Conservation (phyloP, 1,140 invertebrate species). For the Ceratina australensis region DNA sequence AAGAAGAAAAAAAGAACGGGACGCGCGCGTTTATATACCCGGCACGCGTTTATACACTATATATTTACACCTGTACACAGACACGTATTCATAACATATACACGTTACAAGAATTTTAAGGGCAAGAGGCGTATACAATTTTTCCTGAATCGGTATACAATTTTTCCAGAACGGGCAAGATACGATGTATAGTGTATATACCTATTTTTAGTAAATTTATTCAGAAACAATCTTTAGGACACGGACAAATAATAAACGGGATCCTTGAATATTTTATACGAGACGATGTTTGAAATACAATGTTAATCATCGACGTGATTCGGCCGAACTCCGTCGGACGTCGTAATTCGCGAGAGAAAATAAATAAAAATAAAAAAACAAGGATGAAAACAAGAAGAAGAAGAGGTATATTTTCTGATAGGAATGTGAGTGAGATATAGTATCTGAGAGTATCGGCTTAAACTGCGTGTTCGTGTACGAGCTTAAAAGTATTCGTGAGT, state of each 20-base stretch:
- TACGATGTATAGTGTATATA: constrained; percentile 29
- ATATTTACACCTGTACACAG: not conserved
- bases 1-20: not conserved
- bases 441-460: constrained; percentile 39
- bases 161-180: not conserved
- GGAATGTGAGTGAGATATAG: constrained; percentile 34
- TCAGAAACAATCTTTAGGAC: constrained; percentile 14
- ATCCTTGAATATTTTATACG: constrained; percentile 43
- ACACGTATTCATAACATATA: not conserved
- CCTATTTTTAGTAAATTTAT: constrained; percentile 40
- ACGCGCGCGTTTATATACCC: not conserved
- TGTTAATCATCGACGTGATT: not conserved
- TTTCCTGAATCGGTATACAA: constrained; percentile 32
- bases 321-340: not conserved
- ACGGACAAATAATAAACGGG: constrained; percentile 2
- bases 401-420: constrained; percentile 51
- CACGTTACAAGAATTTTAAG: not conserved
- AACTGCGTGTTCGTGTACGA: constrained; percentile 61
- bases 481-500: constrained; percentile 51
- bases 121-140: not conserved
- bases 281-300: constrained; percentile 1
- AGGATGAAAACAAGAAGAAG: constrained; percentile 17
- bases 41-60: no score
- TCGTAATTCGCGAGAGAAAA: constrained; percentile 1
- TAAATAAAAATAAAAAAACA: no score